Evolutionary conservation across 1,140 invertebrate genomes (phyloP).

Genomic region (Piezodorus guildinii): DNA sequence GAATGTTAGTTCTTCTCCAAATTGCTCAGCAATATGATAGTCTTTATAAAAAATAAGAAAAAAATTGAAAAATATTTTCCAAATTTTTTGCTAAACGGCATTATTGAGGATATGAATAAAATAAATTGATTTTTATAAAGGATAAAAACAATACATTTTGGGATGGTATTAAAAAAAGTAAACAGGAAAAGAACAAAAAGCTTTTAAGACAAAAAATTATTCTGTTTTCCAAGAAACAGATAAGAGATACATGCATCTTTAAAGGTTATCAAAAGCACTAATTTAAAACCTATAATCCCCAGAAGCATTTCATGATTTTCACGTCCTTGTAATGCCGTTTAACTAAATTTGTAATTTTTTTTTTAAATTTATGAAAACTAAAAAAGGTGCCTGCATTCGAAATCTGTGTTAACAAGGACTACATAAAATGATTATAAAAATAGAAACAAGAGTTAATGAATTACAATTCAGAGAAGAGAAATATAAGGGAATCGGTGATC

Average conservation of each 20-base stretch:
- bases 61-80: constrained; percentile 10
- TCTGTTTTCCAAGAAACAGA: constrained; percentile 1
- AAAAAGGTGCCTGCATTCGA: not conserved
- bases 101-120: constrained; percentile 1
- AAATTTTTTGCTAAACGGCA: constrained; percentile 13
- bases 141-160: too few relatives aligned
- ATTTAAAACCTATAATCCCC: not conserved
- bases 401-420: not conserved
- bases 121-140: not conserved
- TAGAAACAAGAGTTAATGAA: not conserved
- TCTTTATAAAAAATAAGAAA: not conserved
- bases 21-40: constrained; percentile 5
- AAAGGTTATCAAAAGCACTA: constrained; percentile 8
- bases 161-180: too few relatives aligned
- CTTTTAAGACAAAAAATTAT: not conserved
- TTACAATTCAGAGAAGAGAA: not conserved
- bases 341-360: not conserved
- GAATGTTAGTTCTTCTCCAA: constrained; percentile 22
- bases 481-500: not conserved
- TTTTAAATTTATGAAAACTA: not conserved
- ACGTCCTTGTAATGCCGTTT: constrained; percentile 10
- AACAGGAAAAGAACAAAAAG: too few relatives aligned
- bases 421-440: not conserved
- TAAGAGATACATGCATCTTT: not conserved
- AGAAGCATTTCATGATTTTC: not conserved